Percentiles rank a stretch among this genome's conserved stretches.
Conservation (phyloP, 2,797 vertebrate genomes). For the Parauchenoglanis punctatus region DNA sequence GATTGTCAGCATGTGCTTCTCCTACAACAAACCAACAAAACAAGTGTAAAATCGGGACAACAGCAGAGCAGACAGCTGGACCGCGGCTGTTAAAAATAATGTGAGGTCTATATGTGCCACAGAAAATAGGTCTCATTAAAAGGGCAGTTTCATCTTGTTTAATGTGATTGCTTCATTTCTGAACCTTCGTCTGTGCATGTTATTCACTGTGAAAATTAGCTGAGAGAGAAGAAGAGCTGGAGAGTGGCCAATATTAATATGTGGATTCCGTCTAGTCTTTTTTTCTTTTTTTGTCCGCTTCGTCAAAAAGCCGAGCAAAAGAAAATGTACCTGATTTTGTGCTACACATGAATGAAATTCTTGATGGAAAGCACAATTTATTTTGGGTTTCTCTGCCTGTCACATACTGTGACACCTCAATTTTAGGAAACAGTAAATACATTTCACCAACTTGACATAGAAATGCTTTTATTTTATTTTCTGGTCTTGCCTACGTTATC, state of each 20-base stretch:
- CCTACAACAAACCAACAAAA: background rate
- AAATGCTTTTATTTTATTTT: background rate
- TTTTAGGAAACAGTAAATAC: background rate
- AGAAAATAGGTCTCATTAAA: background rate
- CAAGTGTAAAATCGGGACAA: background rate
- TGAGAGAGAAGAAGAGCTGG: background rate
- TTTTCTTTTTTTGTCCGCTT: background rate
- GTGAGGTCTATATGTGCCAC: background rate
- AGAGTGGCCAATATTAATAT: background rate
- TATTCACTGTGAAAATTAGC: background rate
- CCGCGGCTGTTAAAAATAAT: background rate
- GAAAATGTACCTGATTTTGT: background rate
- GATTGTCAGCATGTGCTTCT: background rate
- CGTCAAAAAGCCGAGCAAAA: background rate
- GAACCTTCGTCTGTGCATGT: background rate
- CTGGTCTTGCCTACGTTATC: background rate
- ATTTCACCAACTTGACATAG: background rate
- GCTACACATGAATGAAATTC: background rate
- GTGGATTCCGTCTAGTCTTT: background rate
- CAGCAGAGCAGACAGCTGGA: background rate
- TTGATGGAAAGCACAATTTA: background rate
- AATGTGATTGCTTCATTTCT: conserved; percentile 6
- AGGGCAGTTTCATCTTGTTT: background rate
- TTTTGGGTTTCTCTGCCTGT: background rate
- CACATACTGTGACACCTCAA: background rate